Evolutionary conservation across 2,113 vertebrate species (phyloP).

Genomic region (Lepidiolamprologus cunningtoni): DNA sequence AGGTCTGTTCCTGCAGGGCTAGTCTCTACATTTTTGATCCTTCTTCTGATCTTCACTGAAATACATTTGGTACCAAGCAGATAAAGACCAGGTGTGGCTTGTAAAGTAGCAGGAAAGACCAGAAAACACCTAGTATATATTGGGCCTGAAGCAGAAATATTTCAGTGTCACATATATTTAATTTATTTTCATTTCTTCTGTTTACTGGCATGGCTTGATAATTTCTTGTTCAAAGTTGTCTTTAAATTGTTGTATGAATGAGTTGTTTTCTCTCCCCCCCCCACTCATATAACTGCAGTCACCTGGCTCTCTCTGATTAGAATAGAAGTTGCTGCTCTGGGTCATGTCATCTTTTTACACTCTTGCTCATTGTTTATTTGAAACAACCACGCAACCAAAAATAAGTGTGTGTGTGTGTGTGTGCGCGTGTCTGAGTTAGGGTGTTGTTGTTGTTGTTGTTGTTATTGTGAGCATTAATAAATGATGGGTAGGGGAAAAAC

Average conservation of each 20-base stretch:
- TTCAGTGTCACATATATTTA: background rate
- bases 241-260: background rate
- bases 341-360: background rate
- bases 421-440: background rate
- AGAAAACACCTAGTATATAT: background rate
- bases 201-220: background rate
- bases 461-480: background rate
- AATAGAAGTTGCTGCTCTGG: background rate
- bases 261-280: fast-evolving
- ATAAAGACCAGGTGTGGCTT: background rate
- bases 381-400: background rate
- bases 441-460: background rate
- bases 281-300: background rate
- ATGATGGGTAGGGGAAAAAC: background rate
- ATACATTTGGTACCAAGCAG: background rate
- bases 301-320: background rate
- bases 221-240: background rate
- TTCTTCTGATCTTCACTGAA: conserved; percentile 7
- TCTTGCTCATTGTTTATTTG: background rate
- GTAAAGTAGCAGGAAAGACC: background rate
- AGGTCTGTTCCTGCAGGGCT: background rate
- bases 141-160: background rate
- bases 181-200: background rate
- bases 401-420: background rate
- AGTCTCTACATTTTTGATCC: conserved; percentile 10